phyloP scores from a whole-genome alignment of 1,140 invertebrate genomes.

The Pseudomyrmex cubaensis region DNA sequence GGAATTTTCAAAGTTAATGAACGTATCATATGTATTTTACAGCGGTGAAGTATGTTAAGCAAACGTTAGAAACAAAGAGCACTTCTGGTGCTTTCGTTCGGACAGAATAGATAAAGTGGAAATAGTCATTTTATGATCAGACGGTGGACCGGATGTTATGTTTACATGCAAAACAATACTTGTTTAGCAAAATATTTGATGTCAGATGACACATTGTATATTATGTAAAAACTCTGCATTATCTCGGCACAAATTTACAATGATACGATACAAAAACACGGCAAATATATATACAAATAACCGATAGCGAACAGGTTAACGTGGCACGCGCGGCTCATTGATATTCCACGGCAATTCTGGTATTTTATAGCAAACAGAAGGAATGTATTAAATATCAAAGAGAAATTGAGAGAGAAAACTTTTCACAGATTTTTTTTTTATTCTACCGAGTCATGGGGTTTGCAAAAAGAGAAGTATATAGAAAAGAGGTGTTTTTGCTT shows the following conservation, averaged over 20 bases:
- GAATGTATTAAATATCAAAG: conserved; percentile 14
- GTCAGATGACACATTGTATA: not conserved
- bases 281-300: conserved; percentile 20
- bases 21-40: conserved; percentile 42
- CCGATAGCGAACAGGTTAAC: conserved; percentile 25
- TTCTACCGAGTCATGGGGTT: not conserved
- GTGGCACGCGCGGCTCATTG: not conserved
- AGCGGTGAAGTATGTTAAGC: conserved; percentile 17
- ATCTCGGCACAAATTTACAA: conserved; percentile 33
- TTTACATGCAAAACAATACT: conserved; percentile 20
- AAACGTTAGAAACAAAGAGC: conserved; percentile 26
- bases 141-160: not conserved
- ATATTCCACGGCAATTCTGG: conserved; percentile 23
- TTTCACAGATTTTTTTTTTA: conserved; percentile 1
- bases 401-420: not conserved
- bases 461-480: conserved; percentile 1
- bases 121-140: conserved; percentile 42
- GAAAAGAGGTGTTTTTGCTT: conserved; percentile 11
- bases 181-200: conserved; percentile 41
- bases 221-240: conserved; percentile 11
- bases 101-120: conserved; percentile 11
- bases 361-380: too few relatives aligned
- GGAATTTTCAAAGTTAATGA: conserved; percentile 50
- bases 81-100: not conserved
- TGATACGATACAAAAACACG: conserved; percentile 8